Base-by-base conservation (phyloP, 2,113 vertebrate genomes). In the Pygoscelis adeliae region DNA sequence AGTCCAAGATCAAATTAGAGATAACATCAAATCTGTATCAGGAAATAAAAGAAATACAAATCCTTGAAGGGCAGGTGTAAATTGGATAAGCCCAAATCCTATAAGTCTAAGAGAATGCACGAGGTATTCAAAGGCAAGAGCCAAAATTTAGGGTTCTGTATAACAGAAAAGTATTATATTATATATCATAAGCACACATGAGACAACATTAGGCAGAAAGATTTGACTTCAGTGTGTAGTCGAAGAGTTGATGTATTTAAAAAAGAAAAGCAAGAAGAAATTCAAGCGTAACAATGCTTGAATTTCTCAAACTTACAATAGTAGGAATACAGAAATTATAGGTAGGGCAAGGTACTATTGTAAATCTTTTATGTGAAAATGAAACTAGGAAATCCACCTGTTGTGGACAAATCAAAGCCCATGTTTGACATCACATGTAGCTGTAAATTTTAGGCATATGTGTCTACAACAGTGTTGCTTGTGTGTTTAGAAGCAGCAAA, bases 31-130 rank as follows among this genome's bases (percentile, higher is more conserved):
- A 56, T 56, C 58, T 77, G 47, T 81, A 87, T 58, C 1, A 3
- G 53, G 84, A 93, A 94, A 92, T 89, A 93, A 95, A 96, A 95
- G 77, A 96, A 97, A 90, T 85, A 92, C 50, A 96, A 92, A 95
- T 63, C 46, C 71, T 94, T 93, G 70, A 96, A 97, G 52, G 67
- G 27, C 74, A 92, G 40, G 36, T 90, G 56, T 71, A 97, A 94
- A 97, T 77, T 96, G 72, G 66, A 77, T 86, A 96, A 95, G 17
- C 25, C 62, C 42, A 88, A 91, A 85, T 83, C 56, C 78, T 76
- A 0, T 62, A 92, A 94, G n/a, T 66, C 63, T 84, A 73, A 84
- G 34, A 59, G 34, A 95, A 87, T 55, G 21, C 21, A 94, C 84
- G 44, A 53, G 8, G 34, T 61, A 87, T 76, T 87, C 38, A 78